Evolutionary conservation across 2,113 vertebrate genomes (phyloP).

Genomic region (Istiophorus platypterus): DNA sequence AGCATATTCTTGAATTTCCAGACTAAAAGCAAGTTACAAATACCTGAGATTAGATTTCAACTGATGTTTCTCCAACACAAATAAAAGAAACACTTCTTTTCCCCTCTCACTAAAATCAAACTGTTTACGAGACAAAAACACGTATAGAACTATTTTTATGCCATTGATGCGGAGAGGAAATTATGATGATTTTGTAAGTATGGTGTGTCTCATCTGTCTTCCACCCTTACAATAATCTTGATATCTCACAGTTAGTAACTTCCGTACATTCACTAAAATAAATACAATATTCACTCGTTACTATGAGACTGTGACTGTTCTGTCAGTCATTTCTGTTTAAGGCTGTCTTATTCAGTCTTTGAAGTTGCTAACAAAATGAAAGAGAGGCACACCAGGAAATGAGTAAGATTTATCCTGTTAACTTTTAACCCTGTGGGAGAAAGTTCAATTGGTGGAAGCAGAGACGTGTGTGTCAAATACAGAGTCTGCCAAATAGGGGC

Average conservation of each 20-base stretch:
- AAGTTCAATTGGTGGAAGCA: conserved; percentile 31
- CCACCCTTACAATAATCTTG: neutral
- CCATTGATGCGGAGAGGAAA: neutral
- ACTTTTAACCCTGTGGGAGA: conserved; percentile 58
- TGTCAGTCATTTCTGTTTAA: conserved; percentile 31
- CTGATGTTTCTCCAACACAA: neutral
- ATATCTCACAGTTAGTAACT: conserved; percentile 11
- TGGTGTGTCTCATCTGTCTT: neutral
- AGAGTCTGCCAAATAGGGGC: conserved; percentile 54
- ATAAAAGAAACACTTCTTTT: neutral
- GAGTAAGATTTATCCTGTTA: conserved; percentile 16
- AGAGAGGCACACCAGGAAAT: conserved; percentile 48
- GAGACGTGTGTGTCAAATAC: conserved; percentile 43
- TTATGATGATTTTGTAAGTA: neutral
- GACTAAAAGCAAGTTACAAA: neutral
- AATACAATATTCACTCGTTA: conserved; percentile 3
- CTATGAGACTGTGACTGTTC: conserved; percentile 2
- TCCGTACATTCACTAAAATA: conserved; percentile 12
- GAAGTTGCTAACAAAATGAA: conserved; percentile 34
- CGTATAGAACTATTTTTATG: neutral
- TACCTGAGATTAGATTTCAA: conserved; percentile 43
- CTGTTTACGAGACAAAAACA: neutral
- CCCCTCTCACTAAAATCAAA: conserved; percentile 16
- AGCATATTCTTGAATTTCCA: neutral
- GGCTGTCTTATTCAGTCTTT: conserved; percentile 32